Evolutionary conservation across 2,797 vertebrate genomes (phyloP), one percentile per base, ranked within the genome.

Genomic region (Yasuhikotakia modesta): DNA sequence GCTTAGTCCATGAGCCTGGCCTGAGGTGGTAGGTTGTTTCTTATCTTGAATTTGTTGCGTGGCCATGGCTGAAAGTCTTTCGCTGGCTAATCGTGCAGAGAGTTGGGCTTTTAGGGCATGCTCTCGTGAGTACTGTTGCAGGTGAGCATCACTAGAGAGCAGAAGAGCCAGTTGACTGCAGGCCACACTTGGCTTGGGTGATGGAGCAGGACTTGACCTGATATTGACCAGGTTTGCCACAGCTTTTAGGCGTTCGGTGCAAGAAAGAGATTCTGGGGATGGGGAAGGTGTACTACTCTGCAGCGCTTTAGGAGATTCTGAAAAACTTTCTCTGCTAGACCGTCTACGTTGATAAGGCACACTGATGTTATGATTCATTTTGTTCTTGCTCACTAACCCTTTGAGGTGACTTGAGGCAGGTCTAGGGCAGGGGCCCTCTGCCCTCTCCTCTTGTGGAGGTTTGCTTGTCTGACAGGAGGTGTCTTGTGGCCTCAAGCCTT

Each of bases 61-160:
- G 85, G 97, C 98, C 94, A 99, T 99, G 32, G 96, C 96, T 24
- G 97, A 96, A 22, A 99, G 95, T 82, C 98, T 94, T 88, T 99
- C 96, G 0, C 98, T 99, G 70, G 98, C 98, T 43, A 94, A 94
- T 61, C 97, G 94, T 85, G 92, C 96, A 24, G 96, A 95, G 69
- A 94, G 95, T 89, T 98, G 95, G 86, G 96, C 95, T 93, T 98
- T 99, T 84, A 99, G 90, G 69, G 98, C 95, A 17, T 99, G 98
- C 90, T 98, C 96, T 86, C 97, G 94, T 80, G 97, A 98, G 88
- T 99, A 99, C 90, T 99, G 97, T 88, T 99, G 98, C 85, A 99
- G 90, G 87, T 99, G 97, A 82, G 97, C 96, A 88, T 99, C 98
- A n/a, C 98, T 99, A 27, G 98, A 99, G 57, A 99, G 94, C 67